Evolutionary conservation across 2,888 invertebrate species (phyloP).

Genomic region (Microplitis manilae): DNA sequence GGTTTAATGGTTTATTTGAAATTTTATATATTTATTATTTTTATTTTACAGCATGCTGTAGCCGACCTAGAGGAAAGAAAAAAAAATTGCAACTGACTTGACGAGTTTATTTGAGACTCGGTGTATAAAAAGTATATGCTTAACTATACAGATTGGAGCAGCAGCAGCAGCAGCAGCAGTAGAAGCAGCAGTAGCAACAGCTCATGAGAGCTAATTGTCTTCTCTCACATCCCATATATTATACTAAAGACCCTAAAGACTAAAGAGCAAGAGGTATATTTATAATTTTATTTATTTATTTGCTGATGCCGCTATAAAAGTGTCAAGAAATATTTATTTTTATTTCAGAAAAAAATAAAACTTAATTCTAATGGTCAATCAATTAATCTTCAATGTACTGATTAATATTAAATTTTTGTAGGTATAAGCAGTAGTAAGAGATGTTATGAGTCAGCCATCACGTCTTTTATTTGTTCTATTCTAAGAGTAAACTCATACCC

Average conservation of each 20-base stretch:
- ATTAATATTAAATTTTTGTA: no score
- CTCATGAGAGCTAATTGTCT: conserved; percentile 28
- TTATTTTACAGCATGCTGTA: conserved; percentile 10
- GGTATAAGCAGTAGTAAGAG: neutral
- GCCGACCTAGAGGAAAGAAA: neutral
- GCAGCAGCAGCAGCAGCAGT: no score
- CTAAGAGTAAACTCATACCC: neutral
- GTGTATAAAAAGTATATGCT: neutral
- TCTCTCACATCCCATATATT: neutral
- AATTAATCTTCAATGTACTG: neutral
- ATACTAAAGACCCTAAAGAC: neutral
- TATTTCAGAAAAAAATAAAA: neutral
- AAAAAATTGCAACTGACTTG: conserved; percentile 36
- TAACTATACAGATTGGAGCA: neutral
- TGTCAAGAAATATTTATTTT: neutral
- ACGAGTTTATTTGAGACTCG: conserved; percentile 31
- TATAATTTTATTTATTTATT: neutral
- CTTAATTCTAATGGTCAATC: neutral
- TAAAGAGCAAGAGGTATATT: neutral
- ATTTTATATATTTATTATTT: neutral
- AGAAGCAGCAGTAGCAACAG: neutral
- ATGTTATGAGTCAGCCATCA: neutral
- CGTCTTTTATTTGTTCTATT: neutral
- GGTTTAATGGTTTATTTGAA: conserved; percentile 21
- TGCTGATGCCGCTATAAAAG: no score